Evolutionary conservation across 2,888 invertebrate genomes (phyloP), one percentile per base, ranked within the genome.

Genomic region (Pycnomerus fuliginosus): DNA sequence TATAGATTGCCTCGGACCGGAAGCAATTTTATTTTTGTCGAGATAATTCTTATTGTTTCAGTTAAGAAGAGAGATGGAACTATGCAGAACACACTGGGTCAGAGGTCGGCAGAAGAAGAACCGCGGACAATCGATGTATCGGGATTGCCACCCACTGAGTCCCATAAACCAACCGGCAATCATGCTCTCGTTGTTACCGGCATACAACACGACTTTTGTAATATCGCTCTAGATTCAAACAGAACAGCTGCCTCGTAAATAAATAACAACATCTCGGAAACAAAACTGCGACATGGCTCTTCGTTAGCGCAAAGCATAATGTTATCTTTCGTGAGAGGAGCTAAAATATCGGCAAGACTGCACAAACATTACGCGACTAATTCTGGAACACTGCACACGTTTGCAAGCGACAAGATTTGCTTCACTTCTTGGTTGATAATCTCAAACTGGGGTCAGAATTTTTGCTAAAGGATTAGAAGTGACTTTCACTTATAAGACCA

Each of bases 91-190:
- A 42, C 35, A 33, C 20, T 24, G 10, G 42, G 42, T 55, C 46
- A 41, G 31, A 48, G 54, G 51, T 53, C 50, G 47, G 34, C 40
- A 30, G 46, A 48, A 53, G 58, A 56, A 54, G 53, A 54, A 58
- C 53, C 54, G 55, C 54, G 52, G 53, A 58, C 56, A 58, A 58
- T 58, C 58, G n/a, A n/a, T n/a, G n/a, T n/a, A n/a, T n/a, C n/a
- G n/a, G n/a, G n/a, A n/a, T 50, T 56, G 54, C 61, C 61, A 62
- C 61, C 61, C 61, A 62, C 60, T 51, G 61, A 53, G 60, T 47
- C 52, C 55, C 57, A 60, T 60, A 60, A 60, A 62, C 56, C 48
- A 60, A 44, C 52, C 56, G 53, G 57, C 55, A 61, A 61, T 61
- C 61, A 61, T 59, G 58, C 52, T 44, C 50, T 52, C 55, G 53